Conservation (phyloP, 2,797 vertebrate species). For the Calcarius lapponicus region DNA sequence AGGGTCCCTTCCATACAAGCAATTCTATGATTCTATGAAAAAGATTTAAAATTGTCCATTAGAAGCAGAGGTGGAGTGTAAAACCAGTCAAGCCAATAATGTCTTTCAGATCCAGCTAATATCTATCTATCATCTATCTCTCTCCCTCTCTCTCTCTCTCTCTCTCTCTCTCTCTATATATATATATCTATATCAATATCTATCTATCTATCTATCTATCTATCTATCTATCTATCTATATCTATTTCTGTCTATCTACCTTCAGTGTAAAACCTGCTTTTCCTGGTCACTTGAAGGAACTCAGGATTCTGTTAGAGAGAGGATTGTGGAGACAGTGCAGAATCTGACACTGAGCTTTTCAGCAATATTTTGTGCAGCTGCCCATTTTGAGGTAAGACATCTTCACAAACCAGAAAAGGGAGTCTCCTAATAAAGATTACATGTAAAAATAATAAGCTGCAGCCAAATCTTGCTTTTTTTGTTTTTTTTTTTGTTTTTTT, state of each 20-base stretch:
- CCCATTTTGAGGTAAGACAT: not conserved
- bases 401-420: not conserved
- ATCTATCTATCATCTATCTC: not conserved
- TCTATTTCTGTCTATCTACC: not conserved
- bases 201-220: not conserved
- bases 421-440: not conserved
- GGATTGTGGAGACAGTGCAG: not conserved
- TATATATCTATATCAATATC: not conserved
- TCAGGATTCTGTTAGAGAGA: not conserved
- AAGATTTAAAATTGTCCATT: not conserved
- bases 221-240: no score
- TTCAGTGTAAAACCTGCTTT: not conserved
- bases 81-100: not conserved
- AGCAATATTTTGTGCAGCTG: not conserved
- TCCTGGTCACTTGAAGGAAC: not conserved
- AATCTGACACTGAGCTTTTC: not conserved
- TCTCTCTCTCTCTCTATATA: not conserved
- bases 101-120: not conserved
- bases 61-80: not conserved
- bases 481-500: not conserved
- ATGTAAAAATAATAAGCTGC: not conserved
- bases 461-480: not conserved
- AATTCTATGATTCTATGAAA: not conserved
- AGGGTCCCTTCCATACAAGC: not conserved
- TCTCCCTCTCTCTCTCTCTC: not conserved